Evolutionary conservation across 1,140 invertebrate genomes (phyloP), one percentile per base, ranked within the genome.

Genomic region (Lasioglossum baleicum): DNA sequence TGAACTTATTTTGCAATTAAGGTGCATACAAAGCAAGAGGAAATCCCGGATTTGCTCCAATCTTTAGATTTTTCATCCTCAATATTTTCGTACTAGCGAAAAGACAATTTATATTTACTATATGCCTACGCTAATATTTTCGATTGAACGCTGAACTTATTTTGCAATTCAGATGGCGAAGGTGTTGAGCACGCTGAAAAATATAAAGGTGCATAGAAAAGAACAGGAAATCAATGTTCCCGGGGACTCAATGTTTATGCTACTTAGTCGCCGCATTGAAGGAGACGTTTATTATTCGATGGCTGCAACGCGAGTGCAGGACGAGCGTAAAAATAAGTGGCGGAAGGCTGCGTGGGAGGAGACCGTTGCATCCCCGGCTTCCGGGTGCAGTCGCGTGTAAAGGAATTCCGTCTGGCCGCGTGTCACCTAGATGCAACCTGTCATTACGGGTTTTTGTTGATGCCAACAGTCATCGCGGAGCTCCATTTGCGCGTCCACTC

Each of bases 231-330:
- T 26, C n/a, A n/a, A n/a, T n/a, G n/a, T n/a, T n/a, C 26, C 13
- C 7, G 26, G 53, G 13, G n/a, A 51, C 64, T 63, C 83, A 58
- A 64, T 66, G 65, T 80, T 71, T 53, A 82, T 80, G 75, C 84
- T 83, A 80, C 80, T 88, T 87, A 84, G 87, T 89, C 75, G 83
- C 60, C 61, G 75, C 84, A 35, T 35, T 35, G 83, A 83, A 87
- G 83, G 72, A 76, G 84, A 82, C 82, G 83, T 88, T 89, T 83
- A 84, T 90, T 82, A 86, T 89, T 87, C 56, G 71, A 56, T 64
- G 61, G 44, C 31, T 31, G 26, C 63, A 15, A 53, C 42, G 71
- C 74, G 35, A 35, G 67, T 31, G 61, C 51, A 70, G 71, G 77
- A 56, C 8, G 80, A 83, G 79, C 77, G 75, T 75, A 83, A 88